Evolutionary conservation across 2,113 vertebrate genomes (phyloP), one percentile per base, ranked within the genome.

Genomic region (Alosa alosa): DNA sequence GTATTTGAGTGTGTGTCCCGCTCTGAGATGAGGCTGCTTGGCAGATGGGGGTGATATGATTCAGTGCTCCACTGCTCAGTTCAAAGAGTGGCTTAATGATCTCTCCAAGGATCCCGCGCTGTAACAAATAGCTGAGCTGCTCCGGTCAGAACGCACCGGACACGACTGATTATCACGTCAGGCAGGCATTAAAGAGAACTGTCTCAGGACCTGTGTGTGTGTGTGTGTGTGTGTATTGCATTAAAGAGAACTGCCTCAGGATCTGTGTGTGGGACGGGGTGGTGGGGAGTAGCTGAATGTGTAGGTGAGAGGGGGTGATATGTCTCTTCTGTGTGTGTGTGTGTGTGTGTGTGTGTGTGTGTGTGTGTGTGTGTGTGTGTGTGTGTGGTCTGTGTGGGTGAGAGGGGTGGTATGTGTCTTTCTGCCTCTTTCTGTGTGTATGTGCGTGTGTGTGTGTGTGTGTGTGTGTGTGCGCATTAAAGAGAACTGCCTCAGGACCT

Each of bases 11-110:
- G 90, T 92, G 83, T 89, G 86, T 91, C 93, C 90, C 6, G 91
- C 87, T 20, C 52, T 5, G 17, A 91, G 92, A 94, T 93, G 90
- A 93, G 87, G 87, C 87, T 87, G 88, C 88, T 88, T 91, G 90
- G 91, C 91, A 92, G 92, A 94, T 93, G 93, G 92, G 93, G 88
- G 88, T 20, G 83, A 91, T 90, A 90, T 93, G 91, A 94, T 93
- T 92, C 93, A 93, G 83, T 93, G 91, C 88, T 92, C 92, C 88
- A 91, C 91, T 92, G 88, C 88, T 84, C 90, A 88, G 91, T 89
- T 93, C 91, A 90, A 92, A 92, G 92, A 90, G 91, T 75, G 41
- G 83, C 93, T 93, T 92, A 94, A 94, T 92, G 93, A 93, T 91
- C 92, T 93, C 93, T 93, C 92, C 87, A 82, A 83, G 89, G 87